These are phyloP conservation scores for Ctenomys sociabilis DNA, from an alignment of 2,113 vertebrate species.

Conservation along the genomic window DNA sequence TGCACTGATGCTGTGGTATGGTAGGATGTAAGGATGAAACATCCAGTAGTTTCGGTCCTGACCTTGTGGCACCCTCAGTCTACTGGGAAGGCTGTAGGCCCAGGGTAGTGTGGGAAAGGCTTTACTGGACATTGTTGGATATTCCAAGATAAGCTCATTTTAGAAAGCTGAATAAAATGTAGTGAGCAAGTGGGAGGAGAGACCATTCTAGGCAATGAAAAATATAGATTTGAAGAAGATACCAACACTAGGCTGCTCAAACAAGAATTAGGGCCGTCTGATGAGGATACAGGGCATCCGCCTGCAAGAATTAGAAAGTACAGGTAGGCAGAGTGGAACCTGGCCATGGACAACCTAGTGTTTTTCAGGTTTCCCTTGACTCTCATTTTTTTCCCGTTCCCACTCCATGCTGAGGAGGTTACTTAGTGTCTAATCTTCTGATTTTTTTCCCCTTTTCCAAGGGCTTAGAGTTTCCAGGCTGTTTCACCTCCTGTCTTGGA, in stretches of 20 bases:
- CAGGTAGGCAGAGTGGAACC: background rate
- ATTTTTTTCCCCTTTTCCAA: background rate
- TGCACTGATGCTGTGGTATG: background rate
- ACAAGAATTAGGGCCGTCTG: background rate
- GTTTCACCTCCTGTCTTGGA: background rate
- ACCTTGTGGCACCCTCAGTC: background rate
- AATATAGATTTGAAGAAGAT: background rate
- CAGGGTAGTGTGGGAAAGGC: rapidly evolving
- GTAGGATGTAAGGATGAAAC: background rate
- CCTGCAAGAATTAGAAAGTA: background rate
- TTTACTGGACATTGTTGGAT: rapidly evolving
- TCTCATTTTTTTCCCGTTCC: background rate
- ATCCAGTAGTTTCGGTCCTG: background rate
- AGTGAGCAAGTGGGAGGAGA: background rate
- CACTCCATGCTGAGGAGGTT: background rate
- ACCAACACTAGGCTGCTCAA: background rate
- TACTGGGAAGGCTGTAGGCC: background rate
- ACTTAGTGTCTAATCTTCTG: background rate
- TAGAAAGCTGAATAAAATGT: background rate
- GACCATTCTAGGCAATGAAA: background rate
- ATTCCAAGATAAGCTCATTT: background rate
- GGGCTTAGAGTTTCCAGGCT: background rate
- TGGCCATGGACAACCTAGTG: background rate
- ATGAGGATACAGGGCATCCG: background rate
- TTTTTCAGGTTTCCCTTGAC: background rate